A percentile compares a stretch with the other conserved stretches of the same genome.
Evolutionary conservation across 2,797 vertebrate species (phyloP).

Genomic region (Helicolenus hilgendorfi): DNA sequence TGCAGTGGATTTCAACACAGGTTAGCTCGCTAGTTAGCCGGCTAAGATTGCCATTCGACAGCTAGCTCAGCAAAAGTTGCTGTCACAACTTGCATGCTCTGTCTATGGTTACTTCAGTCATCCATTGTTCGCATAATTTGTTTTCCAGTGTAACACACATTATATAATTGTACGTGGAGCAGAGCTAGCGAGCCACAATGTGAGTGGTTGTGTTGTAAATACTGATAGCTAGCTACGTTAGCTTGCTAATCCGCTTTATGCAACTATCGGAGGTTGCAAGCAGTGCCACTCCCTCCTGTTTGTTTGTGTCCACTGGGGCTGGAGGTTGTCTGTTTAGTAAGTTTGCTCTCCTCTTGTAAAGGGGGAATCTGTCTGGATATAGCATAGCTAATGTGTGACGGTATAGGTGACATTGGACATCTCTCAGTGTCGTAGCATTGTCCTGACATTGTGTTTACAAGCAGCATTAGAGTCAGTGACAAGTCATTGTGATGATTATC

Average conservation of each 20-base stretch:
- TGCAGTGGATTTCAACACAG: constrained; percentile 38
- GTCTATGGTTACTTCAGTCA: constrained; percentile 10
- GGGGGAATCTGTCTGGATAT: constrained; percentile 11
- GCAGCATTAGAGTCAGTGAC: constrained; percentile 13
- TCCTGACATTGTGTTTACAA: constrained; percentile 62
- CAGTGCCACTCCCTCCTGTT: constrained; percentile 85
- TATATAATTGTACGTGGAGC: background rate
- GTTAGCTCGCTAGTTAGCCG: constrained; percentile 50
- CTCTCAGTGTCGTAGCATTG: background rate
- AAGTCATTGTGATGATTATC: constrained; percentile 18
- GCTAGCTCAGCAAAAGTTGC: constrained; percentile 75
- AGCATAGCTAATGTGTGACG: constrained; percentile 2
- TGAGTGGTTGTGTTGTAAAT: constrained; percentile 41
- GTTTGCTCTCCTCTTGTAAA: constrained; percentile 37
- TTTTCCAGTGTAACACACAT: background rate
- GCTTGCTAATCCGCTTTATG: constrained; percentile 86
- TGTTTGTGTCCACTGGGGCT: constrained; percentile 73
- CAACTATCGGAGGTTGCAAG: constrained; percentile 69
- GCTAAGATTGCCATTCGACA: constrained; percentile 35
- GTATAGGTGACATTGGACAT: constrained; percentile 70
- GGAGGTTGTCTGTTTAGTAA: constrained; percentile 37
- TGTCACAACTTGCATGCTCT: constrained; percentile 72
- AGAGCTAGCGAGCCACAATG: background rate
- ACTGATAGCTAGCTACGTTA: constrained; percentile 63
- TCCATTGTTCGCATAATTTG: background rate